These are phyloP conservation scores for Myotis davidii DNA, from an alignment of 2,113 vertebrate genomes.

Conservation along the genomic window DNA sequence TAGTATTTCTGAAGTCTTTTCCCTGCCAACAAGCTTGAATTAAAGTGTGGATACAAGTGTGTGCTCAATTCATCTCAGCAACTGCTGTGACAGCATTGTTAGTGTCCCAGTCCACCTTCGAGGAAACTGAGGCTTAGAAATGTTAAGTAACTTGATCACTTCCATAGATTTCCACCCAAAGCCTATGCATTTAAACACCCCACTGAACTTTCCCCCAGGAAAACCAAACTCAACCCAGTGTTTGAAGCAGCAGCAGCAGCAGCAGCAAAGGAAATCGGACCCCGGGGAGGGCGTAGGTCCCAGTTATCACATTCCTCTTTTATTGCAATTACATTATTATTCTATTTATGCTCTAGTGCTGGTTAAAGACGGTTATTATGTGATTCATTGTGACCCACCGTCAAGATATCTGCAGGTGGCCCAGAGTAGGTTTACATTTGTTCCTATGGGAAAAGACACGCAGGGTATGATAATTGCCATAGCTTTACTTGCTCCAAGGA, in stretches of 20 bases:
- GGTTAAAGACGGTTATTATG: background rate
- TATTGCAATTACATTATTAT: background rate
- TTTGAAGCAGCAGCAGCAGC: background rate
- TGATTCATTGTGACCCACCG: background rate
- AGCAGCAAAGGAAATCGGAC: background rate
- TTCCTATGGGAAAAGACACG: background rate
- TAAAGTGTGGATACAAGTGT: background rate
- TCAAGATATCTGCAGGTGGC: background rate
- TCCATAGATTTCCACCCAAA: background rate
- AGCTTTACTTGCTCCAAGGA: background rate
- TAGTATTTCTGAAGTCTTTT: background rate
- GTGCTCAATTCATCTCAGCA: background rate
- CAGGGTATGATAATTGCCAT: background rate
- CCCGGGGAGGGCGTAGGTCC: background rate
- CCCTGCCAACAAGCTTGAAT: background rate
- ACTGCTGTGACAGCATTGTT: background rate
- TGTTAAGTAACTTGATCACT: background rate
- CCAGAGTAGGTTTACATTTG: background rate
- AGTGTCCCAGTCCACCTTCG: background rate
- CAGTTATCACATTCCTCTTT: background rate
- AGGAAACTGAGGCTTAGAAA: background rate
- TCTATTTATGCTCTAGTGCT: background rate
- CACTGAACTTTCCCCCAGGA: background rate
- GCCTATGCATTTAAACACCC: background rate
- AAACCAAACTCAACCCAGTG: background rate